These are phyloP conservation scores for Celastrina argiolus DNA, from an alignment of 2,888 invertebrate genomes.

Conservation along the genomic window DNA sequence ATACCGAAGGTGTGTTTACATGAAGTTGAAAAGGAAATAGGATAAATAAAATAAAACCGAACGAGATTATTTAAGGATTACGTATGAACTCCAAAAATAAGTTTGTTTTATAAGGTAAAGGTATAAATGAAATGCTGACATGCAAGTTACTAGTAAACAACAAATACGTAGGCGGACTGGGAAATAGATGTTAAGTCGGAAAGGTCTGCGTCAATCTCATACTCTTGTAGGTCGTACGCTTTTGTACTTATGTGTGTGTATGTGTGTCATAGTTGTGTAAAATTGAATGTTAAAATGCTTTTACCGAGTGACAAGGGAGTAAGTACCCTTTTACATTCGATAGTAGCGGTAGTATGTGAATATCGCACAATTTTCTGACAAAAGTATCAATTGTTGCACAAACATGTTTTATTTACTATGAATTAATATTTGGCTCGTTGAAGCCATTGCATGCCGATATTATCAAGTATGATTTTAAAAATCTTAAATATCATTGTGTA, in stretches of 20 bases:
- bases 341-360: not conserved
- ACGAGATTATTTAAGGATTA: too few relatives aligned
- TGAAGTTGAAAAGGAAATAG: too few relatives aligned
- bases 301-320: conserved; percentile 26
- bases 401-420: not conserved
- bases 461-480: not conserved
- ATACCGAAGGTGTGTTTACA: not conserved
- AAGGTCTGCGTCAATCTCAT: conserved; percentile 57
- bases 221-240: conserved; percentile 46
- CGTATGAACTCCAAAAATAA: too few relatives aligned
- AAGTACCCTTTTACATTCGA: conserved; percentile 9
- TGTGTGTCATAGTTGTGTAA: conserved; percentile 41
- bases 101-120: too few relatives aligned
- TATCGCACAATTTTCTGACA: conserved; percentile 19
- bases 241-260: conserved; percentile 64
- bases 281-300: conserved; percentile 22
- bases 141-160: too few relatives aligned
- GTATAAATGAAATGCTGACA: too few relatives aligned
- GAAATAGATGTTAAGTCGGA: conserved; percentile 11
- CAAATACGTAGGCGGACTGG: too few relatives aligned
- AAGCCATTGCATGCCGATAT: not conserved
- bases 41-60: too few relatives aligned
- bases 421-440: not conserved
- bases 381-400: not conserved
- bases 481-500: not conserved